Evolutionary conservation across 2,888 invertebrate species (phyloP).

Genomic region (Bombyx huttoni): DNA sequence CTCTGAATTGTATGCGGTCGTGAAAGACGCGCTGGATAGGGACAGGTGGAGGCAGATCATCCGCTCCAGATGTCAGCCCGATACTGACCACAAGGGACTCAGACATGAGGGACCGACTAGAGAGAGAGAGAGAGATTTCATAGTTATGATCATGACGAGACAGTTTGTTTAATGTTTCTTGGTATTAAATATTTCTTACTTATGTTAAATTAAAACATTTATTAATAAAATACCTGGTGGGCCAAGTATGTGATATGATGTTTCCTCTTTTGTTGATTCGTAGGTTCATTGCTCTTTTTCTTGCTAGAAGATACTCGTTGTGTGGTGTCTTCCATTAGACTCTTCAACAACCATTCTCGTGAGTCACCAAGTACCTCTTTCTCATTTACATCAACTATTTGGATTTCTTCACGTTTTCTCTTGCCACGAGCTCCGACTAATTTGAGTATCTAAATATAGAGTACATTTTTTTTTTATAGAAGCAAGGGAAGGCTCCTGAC

Average conservation of each 20-base stretch:
- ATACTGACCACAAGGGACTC: too few relatives aligned
- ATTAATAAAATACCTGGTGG: constrained; percentile 69
- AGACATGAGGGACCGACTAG: too few relatives aligned
- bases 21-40: too few relatives aligned
- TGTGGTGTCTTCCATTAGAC: constrained; percentile 79
- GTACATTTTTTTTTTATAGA: too few relatives aligned
- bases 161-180: too few relatives aligned
- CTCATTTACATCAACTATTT: constrained; percentile 87
- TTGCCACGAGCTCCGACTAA: constrained; percentile 79
- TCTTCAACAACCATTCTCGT: constrained; percentile 86
- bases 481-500: too few relatives aligned
- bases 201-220: background rate
- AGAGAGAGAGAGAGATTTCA: too few relatives aligned
- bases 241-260: constrained; percentile 98
- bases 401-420: constrained; percentile 75
- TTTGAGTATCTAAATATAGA: constrained; percentile 68
- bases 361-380: constrained; percentile 84
- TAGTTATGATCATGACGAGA: too few relatives aligned
- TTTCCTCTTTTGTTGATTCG: constrained; percentile 83
- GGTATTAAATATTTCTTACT: too few relatives aligned
- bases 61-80: too few relatives aligned
- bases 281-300: constrained; percentile 73
- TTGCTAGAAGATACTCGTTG: constrained; percentile 62
- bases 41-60: too few relatives aligned
- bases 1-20: too few relatives aligned